These are phyloP conservation scores for Castor canadensis DNA, from an alignment of 2,113 vertebrate genomes.

Conservation along the genomic window DNA sequence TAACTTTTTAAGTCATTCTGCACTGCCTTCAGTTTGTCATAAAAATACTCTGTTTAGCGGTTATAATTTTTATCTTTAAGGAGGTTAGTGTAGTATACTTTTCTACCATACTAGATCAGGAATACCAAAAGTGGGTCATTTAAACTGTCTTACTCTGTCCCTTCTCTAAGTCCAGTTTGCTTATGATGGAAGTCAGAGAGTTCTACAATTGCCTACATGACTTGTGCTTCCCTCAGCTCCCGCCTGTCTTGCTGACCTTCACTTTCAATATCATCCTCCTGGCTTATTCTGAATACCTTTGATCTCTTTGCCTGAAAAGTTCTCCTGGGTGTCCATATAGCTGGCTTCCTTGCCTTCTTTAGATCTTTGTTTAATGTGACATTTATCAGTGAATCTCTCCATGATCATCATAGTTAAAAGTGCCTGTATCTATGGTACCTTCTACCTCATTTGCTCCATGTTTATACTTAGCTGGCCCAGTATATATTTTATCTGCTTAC, in stretches of 20 bases:
- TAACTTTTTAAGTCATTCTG: background rate
- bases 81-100: background rate
- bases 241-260: background rate
- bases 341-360: background rate
- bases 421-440: background rate
- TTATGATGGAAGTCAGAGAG: background rate
- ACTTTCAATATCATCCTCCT: background rate
- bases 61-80: constrained; percentile 23
- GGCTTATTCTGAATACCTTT: background rate
- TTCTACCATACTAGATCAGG: background rate
- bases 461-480: background rate
- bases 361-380: background rate
- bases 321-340: background rate
- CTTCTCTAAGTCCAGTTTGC: background rate
- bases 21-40: background rate
- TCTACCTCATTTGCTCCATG: background rate
- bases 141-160: background rate
- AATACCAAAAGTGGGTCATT: background rate
- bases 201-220: background rate
- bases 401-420: background rate
- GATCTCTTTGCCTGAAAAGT: background rate
- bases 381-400: background rate
- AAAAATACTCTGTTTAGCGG: background rate
- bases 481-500: background rate
- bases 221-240: background rate